Percentiles rank a stretch among this genome's conserved stretches.
Evolutionary conservation across 2,888 invertebrate species (phyloP).

Genomic region (Marronus borbonicus): DNA sequence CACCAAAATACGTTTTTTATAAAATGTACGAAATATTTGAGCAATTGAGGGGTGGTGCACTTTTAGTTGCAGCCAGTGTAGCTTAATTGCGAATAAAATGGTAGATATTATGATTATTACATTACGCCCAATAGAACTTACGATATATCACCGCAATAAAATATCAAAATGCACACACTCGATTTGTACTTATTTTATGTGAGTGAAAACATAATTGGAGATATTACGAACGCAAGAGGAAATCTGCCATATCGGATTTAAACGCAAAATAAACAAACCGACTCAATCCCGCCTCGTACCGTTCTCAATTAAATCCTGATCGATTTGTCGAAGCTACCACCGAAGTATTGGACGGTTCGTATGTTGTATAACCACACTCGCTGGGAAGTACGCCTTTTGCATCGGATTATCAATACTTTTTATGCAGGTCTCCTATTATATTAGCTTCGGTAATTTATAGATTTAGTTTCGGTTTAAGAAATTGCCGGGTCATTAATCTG

Average conservation of each 20-base stretch:
- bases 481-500: slow-evolving; percentile 55
- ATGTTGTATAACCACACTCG: not conserved
- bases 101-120: no score
- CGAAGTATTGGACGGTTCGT: not conserved
- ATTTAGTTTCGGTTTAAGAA: slow-evolving; percentile 57
- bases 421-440: slow-evolving; percentile 51
- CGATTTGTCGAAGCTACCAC: not conserved
- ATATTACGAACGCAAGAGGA: not conserved
- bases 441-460: slow-evolving; percentile 55
- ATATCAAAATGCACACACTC: not conserved
- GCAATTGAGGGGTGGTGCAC: no score
- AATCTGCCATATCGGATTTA: not conserved
- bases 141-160: not conserved
- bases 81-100: no score
- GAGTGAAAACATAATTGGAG: not conserved
- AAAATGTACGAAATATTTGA: no score
- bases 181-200: not conserved
- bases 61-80: no score
- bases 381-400: not conserved
- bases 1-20: no score
- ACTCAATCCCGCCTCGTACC: not conserved
- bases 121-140: no score
- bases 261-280: not conserved
- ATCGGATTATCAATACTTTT: slow-evolving; percentile 52
- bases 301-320: slow-evolving; percentile 16